Conservation (phyloP, 2,888 invertebrate species). For the Vandiemenella viatica region DNA sequence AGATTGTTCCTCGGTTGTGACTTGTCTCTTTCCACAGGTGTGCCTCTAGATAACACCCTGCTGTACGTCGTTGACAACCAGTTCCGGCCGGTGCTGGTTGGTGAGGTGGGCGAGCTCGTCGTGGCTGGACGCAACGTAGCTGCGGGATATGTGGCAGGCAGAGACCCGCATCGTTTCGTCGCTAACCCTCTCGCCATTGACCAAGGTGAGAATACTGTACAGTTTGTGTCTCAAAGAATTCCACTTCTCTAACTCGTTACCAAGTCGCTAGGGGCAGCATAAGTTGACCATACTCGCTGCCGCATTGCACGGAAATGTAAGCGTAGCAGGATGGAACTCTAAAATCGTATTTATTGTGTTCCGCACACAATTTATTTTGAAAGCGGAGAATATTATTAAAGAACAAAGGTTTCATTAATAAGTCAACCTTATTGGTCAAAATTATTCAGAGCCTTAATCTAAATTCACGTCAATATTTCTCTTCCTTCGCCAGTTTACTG, state of each 20-base stretch:
- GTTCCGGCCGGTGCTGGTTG: conserved; percentile 51
- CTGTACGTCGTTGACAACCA: conserved; percentile 66
- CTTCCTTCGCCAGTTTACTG: too few relatives aligned
- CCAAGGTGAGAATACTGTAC: conserved; percentile 30
- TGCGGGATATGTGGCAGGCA: conserved; percentile 60
- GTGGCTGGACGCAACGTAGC: conserved; percentile 69
- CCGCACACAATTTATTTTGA: too few relatives aligned
- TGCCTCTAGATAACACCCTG: conserved; percentile 63
- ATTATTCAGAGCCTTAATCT: too few relatives aligned
- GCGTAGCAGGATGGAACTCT: too few relatives aligned
- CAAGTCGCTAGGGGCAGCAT: neutral
- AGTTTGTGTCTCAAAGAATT: neutral
- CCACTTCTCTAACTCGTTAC: neutral
- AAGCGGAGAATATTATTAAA: too few relatives aligned
- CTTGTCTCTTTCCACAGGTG: conserved; percentile 43
- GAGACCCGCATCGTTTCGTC: conserved; percentile 57
- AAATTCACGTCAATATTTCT: too few relatives aligned
- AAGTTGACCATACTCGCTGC: too few relatives aligned
- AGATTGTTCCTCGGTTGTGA: too few relatives aligned
- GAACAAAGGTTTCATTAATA: too few relatives aligned
- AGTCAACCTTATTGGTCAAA: too few relatives aligned
- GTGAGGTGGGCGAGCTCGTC: conserved; percentile 67
- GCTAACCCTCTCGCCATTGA: conserved; percentile 56
- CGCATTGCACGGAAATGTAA: too few relatives aligned
- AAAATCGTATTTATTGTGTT: too few relatives aligned